Base-by-base conservation (phyloP, 2,888 invertebrate species). In the Ormyrus labotus region DNA sequence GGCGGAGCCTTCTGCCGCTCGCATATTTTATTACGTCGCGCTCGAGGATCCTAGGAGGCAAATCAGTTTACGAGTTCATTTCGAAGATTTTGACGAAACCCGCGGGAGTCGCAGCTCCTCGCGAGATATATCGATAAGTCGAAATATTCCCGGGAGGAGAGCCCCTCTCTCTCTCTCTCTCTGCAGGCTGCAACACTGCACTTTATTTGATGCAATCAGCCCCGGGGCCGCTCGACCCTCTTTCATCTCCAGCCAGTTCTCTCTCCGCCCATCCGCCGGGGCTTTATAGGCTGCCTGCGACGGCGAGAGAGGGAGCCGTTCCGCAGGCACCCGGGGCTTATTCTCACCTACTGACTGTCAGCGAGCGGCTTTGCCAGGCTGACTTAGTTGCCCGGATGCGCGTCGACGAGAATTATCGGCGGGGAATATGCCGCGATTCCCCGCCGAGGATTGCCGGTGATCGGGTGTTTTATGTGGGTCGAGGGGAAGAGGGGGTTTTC, bases 141-240 rank as follows among this genome's bases (percentile, higher is more conserved):
- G 81, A 80, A 82, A 81, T 34, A 34, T 81, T 83, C 81, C 78
- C 78, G 51, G 73, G 83, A 74, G 81, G 34, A 34, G 34, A 34
- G 34, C 34, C 79, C 50, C 60, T 51, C 64, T 65, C 71, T 57
- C 78, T 45, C 55, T 19, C 51, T 11, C 57, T 55, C 72, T 72
- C 72, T 55, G 53, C 65, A 57, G 77, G n/a, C 65, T 80, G 71
- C 77, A 60, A 67, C 68, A 68, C 50, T 71, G 76, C 70, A 80
- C 83, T 83, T 84, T 83, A 84, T 83, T 83, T 81, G 81, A 85
- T 82, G 82, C 83, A 85, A 84, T 85, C 85, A 83, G 79, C 73
- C 53, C 13, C 13, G 47, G 80, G 63, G 34, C 34, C 34, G 34
- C 68, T 50, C 70, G 53, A 48, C 45, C 58, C 50, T 60, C 61